Evolutionary conservation across 2,113 vertebrate genomes (phyloP).

Genomic region (Thalassoma bifasciatum): DNA sequence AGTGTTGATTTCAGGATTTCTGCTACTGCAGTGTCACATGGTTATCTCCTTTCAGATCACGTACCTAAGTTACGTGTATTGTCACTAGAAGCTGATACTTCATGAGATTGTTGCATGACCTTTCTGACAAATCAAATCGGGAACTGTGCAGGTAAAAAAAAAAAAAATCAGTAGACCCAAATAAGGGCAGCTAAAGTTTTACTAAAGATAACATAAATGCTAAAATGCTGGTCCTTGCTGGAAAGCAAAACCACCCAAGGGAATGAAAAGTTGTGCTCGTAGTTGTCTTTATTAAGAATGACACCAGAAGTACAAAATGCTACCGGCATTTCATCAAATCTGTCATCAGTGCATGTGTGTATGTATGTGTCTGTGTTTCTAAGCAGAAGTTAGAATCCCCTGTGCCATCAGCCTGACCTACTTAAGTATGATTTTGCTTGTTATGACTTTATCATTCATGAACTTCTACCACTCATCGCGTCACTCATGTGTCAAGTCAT

Average conservation of each 20-base stretch:
- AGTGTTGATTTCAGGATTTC: conserved; percentile 43
- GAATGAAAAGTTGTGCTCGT: conserved; percentile 8
- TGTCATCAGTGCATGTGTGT: conserved; percentile 10
- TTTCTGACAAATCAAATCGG: neutral
- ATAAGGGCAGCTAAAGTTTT: too few relatives aligned
- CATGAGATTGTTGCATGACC: conserved; percentile 49
- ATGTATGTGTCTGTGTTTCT: conserved; percentile 11
- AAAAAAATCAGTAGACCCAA: conserved; percentile 19
- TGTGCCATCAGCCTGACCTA: conserved; percentile 11
- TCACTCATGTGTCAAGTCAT: conserved; percentile 29
- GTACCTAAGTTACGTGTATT: conserved; percentile 11
- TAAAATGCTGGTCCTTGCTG: conserved; percentile 18
- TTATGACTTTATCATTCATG: conserved; percentile 20
- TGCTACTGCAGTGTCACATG: conserved; percentile 30
- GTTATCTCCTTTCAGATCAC: conserved; percentile 32
- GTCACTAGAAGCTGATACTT: conserved; percentile 55
- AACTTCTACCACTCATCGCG: conserved; percentile 22
- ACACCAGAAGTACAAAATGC: conserved; percentile 10
- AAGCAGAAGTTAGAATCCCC: conserved; percentile 9
- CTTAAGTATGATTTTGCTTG: conserved; percentile 9
- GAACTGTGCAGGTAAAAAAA: neutral
- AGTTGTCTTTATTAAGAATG: conserved; percentile 12
- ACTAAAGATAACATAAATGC: conserved; percentile 14
- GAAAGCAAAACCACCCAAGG: conserved; percentile 24
- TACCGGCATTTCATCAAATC: conserved; percentile 20